Base-by-base conservation (phyloP, 2,113 vertebrate species). In the Stigmatopora nigra region DNA sequence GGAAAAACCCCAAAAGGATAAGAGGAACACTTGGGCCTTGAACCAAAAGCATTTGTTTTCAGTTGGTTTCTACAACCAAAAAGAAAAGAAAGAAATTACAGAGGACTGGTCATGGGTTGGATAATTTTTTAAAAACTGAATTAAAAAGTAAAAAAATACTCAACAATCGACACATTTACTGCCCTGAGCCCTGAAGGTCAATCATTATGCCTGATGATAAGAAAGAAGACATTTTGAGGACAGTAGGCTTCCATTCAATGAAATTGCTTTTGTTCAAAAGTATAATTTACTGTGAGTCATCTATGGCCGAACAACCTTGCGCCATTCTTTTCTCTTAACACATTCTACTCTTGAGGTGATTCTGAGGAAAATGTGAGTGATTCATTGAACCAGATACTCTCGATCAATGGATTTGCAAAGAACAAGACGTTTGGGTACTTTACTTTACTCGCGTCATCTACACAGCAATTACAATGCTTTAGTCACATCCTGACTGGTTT, bases 21-120 rank as follows among this genome's bases (percentile, higher is more conserved):
- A 65, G 52, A 67, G 51, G 57, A 77, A 48, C 44, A 49, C 66
- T 69, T 55, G 38, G 55, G 64, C 47, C 36, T 64, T 67, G 49
- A 0, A 64, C 11, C 46, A 17, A 17, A 6, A 61, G 41, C 35
- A 4, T 53, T 19, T 20, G 51, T 14, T 41, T 15, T 10, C 31
- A 61, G 31, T 45, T 13, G 41, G 16, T n/a, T 22, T 22, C 41
- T n/a, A 22, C 41, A 45, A 44, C 44, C n/a, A 61, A 10, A 4
- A 38, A 38, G 38, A 41, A 41, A 41, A 41, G 9, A 41, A 41
- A 31, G 25, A 44, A 44, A 44, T 59, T 44, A 5, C n/a, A 44
- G 38, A 44, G 19, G 6, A 60, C 20, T 14, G 17, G 53, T 14
- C 12, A 6, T 61, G n/a, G 59, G 5, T 11, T 45, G 58, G 58